phyloP scores from a whole-genome alignment of 1,140 invertebrate species.

The Sycophila sp. region DNA sequence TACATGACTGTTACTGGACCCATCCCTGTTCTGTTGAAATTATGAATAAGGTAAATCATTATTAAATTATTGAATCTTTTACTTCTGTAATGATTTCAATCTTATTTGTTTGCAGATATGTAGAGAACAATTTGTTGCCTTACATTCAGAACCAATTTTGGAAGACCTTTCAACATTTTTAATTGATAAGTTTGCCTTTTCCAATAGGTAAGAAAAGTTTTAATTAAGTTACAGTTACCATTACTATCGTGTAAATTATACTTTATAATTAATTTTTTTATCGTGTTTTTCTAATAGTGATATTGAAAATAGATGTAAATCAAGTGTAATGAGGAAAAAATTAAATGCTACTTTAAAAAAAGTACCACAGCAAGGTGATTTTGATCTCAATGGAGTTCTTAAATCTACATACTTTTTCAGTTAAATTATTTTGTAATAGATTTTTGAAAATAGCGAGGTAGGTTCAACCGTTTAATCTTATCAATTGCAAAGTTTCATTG shows the following conservation, averaged over 20 bases:
- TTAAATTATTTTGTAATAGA: slow-evolving; percentile 52
- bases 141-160: slow-evolving; percentile 93
- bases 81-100: too few species aligned
- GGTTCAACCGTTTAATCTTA: neutral
- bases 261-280: slow-evolving; percentile 17
- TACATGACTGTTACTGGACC: slow-evolving; percentile 99
- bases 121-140: slow-evolving; percentile 93
- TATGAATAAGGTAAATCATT: slow-evolving; percentile 84
- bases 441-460: neutral
- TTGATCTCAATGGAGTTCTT: slow-evolving; percentile 79
- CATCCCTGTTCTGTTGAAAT: slow-evolving; percentile 86
- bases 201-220: slow-evolving; percentile 42
- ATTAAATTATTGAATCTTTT: neutral
- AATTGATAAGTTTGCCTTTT: slow-evolving; percentile 70
- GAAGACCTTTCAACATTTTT: slow-evolving; percentile 87
- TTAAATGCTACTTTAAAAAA: slow-evolving; percentile 71
- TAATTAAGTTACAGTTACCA: slow-evolving; percentile 7
- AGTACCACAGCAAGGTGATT: slow-evolving; percentile 78
- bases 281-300: neutral
- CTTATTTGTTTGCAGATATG: slow-evolving; percentile 76
- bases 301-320: slow-evolving; percentile 56
- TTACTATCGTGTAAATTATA: too few species aligned
- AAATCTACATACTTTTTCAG: slow-evolving; percentile 87
- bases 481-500: too few species aligned
- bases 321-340: slow-evolving; percentile 66